These are phyloP conservation scores for Raja brachyura DNA, from an alignment of 2,113 vertebrate genomes.

Conservation along the genomic window DNA sequence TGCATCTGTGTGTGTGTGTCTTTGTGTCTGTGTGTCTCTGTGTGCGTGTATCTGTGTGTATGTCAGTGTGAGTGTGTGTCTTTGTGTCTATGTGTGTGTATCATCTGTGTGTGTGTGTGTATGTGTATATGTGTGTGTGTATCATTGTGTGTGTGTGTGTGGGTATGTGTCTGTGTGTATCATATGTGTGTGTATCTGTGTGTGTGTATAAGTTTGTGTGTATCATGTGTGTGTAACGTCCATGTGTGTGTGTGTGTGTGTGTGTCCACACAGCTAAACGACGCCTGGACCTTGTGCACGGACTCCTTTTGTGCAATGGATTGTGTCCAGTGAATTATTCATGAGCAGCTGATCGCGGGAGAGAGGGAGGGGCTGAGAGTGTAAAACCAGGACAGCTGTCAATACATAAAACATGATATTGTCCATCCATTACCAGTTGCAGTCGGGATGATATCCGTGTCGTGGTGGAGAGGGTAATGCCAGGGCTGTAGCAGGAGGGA, in stretches of 20 bases:
- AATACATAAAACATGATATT: constrained; percentile 32
- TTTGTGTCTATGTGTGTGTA: too few relatives aligned
- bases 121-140: too few relatives aligned
- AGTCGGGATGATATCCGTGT: background rate
- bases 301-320: constrained; percentile 27
- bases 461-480: background rate
- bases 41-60: too few relatives aligned
- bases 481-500: background rate
- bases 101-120: too few relatives aligned
- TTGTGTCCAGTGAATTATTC: constrained; percentile 11
- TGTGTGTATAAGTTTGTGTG: too few relatives aligned
- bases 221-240: background rate
- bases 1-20: too few relatives aligned
- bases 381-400: background rate
- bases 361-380: background rate
- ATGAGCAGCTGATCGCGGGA: background rate
- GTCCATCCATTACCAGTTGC: background rate
- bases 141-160: too few relatives aligned
- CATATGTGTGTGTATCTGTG: too few relatives aligned
- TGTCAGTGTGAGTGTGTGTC: too few relatives aligned
- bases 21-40: too few relatives aligned
- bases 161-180: too few relatives aligned
- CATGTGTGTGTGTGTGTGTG: background rate
- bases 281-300: background rate
- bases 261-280: background rate